These are phyloP conservation scores for Callaeas wilsoni DNA, from an alignment of 2,113 vertebrate species.

Conservation along the genomic window DNA sequence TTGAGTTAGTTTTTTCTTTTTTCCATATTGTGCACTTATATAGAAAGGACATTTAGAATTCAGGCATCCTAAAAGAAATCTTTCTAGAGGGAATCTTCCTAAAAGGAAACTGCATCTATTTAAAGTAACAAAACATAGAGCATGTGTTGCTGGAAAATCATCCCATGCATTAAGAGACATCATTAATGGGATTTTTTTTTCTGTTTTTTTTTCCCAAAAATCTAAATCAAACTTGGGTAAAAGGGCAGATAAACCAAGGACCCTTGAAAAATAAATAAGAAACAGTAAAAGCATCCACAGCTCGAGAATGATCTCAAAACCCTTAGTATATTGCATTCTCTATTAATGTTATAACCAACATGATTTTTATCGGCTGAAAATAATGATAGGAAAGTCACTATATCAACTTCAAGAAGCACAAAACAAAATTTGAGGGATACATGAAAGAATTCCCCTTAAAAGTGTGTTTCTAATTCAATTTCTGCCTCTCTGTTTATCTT, in stretches of 20 bases:
- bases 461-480: slow-evolving; percentile 1
- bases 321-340: not conserved
- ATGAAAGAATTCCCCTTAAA: not conserved
- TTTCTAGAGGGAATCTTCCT: not conserved
- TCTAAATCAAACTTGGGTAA: not conserved
- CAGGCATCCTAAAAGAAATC: not conserved
- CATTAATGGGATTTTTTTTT: not conserved
- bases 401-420: not conserved
- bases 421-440: not conserved
- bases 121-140: not conserved
- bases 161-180: not conserved
- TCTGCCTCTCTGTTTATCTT: not conserved
- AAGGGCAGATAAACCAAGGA: not conserved
- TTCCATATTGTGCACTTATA: not conserved
- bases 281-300: not conserved
- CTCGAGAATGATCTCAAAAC: not conserved
- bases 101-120: not conserved
- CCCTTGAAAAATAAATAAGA: not conserved
- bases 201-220: not conserved
- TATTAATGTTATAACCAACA: not conserved
- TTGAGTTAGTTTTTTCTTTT: not conserved
- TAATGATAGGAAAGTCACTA: not conserved
- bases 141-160: not conserved
- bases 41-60: not conserved
- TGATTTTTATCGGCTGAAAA: not conserved